Conservation (phyloP, 2,888 invertebrate genomes). For the Coenonympha glycerion region DNA sequence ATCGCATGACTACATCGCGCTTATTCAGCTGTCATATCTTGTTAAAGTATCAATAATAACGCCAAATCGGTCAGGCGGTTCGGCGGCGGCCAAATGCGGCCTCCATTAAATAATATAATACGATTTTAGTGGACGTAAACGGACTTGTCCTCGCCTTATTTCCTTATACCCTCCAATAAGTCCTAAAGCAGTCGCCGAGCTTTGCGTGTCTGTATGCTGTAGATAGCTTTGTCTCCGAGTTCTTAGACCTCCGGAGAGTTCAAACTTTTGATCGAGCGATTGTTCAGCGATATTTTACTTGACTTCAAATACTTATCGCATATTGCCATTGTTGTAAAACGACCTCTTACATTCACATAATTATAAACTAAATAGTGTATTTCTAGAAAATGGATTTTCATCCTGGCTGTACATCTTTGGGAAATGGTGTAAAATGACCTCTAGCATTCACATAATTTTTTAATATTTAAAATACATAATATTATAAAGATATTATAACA, state of each 20-base stretch:
- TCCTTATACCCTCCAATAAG: conserved; percentile 54
- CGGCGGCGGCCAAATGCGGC: conserved; percentile 47
- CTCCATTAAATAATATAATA: conserved; percentile 56
- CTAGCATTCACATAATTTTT: too few species aligned
- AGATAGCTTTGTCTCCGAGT: conserved; percentile 39
- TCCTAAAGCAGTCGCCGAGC: conserved; percentile 43
- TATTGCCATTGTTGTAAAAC: too few species aligned
- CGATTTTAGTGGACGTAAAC: conserved; percentile 54
- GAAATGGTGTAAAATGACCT: too few species aligned
- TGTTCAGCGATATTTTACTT: too few species aligned
- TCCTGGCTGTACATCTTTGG: too few species aligned
- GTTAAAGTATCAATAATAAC: conserved; percentile 42
- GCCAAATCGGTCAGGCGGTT: conserved; percentile 42
- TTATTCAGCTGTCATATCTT: conserved; percentile 32
- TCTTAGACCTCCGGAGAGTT: neutral
- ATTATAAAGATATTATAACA: too few species aligned
- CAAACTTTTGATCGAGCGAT: neutral
- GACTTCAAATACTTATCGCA: too few species aligned
- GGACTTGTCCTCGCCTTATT: conserved; percentile 53
- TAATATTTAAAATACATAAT: too few species aligned
- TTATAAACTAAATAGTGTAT: too few species aligned
- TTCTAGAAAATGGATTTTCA: too few species aligned
- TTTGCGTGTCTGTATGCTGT: conserved; percentile 31
- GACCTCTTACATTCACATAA: too few species aligned
- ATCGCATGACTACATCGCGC: conserved; percentile 10